Percentiles rank a stretch among this genome's conserved stretches.
Evolutionary conservation across 2,113 vertebrate species (phyloP).

Genomic region (Stigmatopora argus): DNA sequence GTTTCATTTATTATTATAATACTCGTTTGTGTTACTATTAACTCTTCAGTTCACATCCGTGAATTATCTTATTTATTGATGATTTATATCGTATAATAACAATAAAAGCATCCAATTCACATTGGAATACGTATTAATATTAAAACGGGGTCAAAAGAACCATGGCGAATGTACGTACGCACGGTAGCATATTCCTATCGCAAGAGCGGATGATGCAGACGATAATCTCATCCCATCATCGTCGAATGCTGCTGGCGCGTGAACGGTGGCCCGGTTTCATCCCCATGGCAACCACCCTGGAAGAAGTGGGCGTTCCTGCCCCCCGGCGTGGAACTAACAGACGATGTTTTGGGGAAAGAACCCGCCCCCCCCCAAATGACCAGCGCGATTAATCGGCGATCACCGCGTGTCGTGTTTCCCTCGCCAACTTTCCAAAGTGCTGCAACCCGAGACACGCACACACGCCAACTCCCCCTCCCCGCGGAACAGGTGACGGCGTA

Average conservation of each 20-base stretch:
- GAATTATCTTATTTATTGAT: too few species aligned
- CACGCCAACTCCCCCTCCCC: constrained; percentile 23
- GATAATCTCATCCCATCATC: constrained; percentile 45
- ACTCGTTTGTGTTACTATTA: too few species aligned
- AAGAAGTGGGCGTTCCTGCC: constrained; percentile 44
- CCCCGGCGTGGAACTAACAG: constrained; percentile 1
- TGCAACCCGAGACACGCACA: constrained; percentile 14
- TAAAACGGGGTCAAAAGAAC: too few species aligned
- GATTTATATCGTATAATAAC: too few species aligned
- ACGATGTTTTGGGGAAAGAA: neutral
- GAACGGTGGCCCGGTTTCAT: constrained; percentile 46
- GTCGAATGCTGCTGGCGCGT: constrained; percentile 30
- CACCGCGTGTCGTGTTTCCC: neutral
- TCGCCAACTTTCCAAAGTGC: constrained; percentile 27
- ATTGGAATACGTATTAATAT: too few species aligned
- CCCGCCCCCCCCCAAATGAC: neutral
- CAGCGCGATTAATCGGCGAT: neutral
- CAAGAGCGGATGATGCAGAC: constrained; percentile 26
- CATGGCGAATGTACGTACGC: too few species aligned
- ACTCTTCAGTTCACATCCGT: too few species aligned
- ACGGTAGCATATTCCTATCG: too few species aligned
- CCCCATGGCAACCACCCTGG: constrained; percentile 58
- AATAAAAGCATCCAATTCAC: too few species aligned
- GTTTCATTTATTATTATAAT: too few species aligned
- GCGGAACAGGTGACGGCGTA: constrained; percentile 51